Base-by-base conservation (phyloP, 2,113 vertebrate species). In the Semicossyphus pulcher region DNA sequence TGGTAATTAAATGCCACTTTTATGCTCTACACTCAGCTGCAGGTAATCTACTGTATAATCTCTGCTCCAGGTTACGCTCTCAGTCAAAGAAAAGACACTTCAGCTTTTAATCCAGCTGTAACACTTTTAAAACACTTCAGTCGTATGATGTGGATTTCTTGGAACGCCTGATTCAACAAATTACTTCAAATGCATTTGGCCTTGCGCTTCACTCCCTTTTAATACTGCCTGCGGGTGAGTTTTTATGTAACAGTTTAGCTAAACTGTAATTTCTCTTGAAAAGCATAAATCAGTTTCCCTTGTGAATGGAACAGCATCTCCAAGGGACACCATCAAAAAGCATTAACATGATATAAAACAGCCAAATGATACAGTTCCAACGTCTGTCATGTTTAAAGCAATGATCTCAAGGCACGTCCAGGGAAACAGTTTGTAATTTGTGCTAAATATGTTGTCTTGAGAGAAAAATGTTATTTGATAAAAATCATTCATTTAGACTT, bases 1-100 rank as follows among this genome's bases (percentile, higher is more conserved):
- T 45, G 51, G 25, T 83, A 76, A 83, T 76, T 80, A 57, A 78
- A 80, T 32, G 57, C 28, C 47, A 62, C 60, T 54, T 63, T 67
- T 42, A 65, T 47, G 26, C 25, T 68, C 21, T 7, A 36, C 14
- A 53, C 37, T 70, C 10, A 4, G 37, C 51, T 72, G 15, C 21
- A 71, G 42, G 26, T 57, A 37, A 64, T 69, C 25, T 69, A 49
- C 26, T 39, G 34, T 20, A 39, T 64, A 58, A 76, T 78, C 75
- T 78, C 53, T 56, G 64, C 52, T 65, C 44, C 32, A 58, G 73
- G 73, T 59, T 66, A 47, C n/a, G 32, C 45, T 48, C 36, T 39
- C 49, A 48, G 54, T n/a, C 51, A 69, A 51, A 67, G 29, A 62
- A 45, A 61, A 62, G 26, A 36, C 36, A 28, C 54, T 26, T 68